Conservation (phyloP, 2,113 vertebrate genomes). For the Catharus minimus region DNA sequence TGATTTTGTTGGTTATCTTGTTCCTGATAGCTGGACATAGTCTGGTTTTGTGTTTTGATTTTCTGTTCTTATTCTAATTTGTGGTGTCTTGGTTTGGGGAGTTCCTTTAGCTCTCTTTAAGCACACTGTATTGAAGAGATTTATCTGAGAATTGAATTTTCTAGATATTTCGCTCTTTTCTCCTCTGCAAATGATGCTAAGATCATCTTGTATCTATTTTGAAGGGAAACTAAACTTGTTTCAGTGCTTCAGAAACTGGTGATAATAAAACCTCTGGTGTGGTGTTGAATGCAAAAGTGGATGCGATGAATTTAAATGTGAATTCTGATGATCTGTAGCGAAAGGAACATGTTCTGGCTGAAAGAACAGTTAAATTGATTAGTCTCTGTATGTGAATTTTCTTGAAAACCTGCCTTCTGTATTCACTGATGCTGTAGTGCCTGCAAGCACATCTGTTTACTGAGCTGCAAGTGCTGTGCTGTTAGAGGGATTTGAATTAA, state of each 20-base stretch:
- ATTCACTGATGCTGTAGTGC: not conserved
- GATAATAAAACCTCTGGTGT: not conserved
- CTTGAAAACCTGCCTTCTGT: not conserved
- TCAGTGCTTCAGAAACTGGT: not conserved
- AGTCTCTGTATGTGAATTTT: constrained; percentile 15
- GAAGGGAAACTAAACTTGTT: not conserved
- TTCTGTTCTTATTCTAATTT: not conserved
- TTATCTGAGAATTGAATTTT: not conserved
- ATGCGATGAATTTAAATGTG: not conserved
- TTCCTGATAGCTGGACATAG: not conserved
- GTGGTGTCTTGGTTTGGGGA: not conserved
- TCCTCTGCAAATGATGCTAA: not conserved
- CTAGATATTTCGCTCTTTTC: not conserved
- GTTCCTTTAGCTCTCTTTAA: not conserved
- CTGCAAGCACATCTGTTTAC: not conserved
- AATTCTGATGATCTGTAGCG: not conserved
- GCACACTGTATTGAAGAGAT: not conserved
- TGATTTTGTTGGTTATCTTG: not conserved
- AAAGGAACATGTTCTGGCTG: not conserved
- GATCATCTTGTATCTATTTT: not conserved
- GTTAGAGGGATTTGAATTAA: not conserved
- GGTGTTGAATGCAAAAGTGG: not conserved
- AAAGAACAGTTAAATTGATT: constrained; percentile 24
- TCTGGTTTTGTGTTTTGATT: not conserved
- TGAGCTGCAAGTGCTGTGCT: not conserved